Conservation (phyloP, 2,888 invertebrate species). For the Osmoderma eremita region DNA sequence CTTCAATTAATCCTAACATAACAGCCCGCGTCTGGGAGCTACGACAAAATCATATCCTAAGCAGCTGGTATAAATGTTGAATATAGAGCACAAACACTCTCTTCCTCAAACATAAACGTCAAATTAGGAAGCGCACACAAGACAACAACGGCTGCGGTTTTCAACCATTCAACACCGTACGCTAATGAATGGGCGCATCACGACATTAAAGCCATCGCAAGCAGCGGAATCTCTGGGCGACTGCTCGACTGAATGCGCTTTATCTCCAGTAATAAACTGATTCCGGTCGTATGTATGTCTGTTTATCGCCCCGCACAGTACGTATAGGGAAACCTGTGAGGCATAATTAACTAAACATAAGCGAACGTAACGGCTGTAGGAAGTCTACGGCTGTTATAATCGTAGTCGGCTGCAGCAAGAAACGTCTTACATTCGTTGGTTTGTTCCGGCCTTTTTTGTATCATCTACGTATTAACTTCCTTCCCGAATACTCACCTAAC, state of each 20-base stretch:
- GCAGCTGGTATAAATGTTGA: no score
- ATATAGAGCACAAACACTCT: no score
- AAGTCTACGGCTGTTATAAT: not conserved
- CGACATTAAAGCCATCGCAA: no score
- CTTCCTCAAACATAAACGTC: no score
- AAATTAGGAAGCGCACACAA: no score
- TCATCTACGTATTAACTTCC: not conserved
- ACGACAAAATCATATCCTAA: no score
- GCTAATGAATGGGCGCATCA: no score
- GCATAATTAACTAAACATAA: not conserved
- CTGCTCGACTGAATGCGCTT: not conserved
- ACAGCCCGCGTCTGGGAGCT: no score
- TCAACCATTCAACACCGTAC: no score
- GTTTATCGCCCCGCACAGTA: conserved; percentile 1
- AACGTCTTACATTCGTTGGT: not conserved
- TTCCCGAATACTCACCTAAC: not conserved
- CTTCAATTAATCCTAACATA: no score
- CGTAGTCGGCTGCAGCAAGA: not conserved
- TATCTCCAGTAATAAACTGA: conserved; percentile 4
- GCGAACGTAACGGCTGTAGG: not conserved
- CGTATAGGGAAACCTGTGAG: not conserved
- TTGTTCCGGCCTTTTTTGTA: not conserved
- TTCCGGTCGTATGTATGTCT: not conserved
- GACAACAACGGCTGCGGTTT: no score
- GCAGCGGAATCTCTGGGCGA: no score